phyloP scores from a whole-genome alignment of 2,113 vertebrate genomes.

The Ophthalmolycus amberensis region DNA sequence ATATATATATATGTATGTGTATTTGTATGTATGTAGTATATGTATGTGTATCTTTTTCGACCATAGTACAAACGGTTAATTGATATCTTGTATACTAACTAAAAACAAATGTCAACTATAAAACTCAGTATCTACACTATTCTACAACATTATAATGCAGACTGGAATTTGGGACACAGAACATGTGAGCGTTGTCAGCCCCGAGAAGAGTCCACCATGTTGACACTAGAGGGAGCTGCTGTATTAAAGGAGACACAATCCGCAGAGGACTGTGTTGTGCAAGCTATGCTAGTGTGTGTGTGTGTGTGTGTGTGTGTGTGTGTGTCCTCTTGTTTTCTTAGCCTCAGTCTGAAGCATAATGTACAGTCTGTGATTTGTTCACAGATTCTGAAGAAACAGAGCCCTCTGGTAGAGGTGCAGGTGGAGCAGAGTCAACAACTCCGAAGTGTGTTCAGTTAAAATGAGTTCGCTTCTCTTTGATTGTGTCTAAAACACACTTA shows the following conservation, averaged over 20 bases:
- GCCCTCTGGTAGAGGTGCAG: neutral
- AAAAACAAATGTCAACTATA: too few relatives aligned
- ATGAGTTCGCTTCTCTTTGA: neutral
- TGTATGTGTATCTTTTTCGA: too few relatives aligned
- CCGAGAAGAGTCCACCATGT: neutral
- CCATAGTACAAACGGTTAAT: too few relatives aligned
- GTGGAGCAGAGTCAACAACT: neutral
- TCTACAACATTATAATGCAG: neutral
- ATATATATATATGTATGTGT: too few relatives aligned
- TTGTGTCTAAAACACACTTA: neutral
- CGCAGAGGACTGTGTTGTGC: neutral
- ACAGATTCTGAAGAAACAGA: neutral
- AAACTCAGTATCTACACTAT: neutral
- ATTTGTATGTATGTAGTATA: too few relatives aligned
- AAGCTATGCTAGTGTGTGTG: neutral
- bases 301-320: neutral
- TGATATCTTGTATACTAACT: too few relatives aligned
- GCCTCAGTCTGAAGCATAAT: neutral
- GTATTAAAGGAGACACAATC: neutral
- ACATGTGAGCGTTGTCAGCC: neutral
- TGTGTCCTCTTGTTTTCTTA: neutral
- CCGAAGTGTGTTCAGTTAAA: neutral
- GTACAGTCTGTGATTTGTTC: neutral
- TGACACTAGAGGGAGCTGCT: conserved; percentile 50
- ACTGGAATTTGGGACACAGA: neutral